Evolutionary conservation across 1,140 invertebrate genomes (phyloP), one percentile per base, ranked within the genome.

Genomic region (Brachionus paranguensis): DNA sequence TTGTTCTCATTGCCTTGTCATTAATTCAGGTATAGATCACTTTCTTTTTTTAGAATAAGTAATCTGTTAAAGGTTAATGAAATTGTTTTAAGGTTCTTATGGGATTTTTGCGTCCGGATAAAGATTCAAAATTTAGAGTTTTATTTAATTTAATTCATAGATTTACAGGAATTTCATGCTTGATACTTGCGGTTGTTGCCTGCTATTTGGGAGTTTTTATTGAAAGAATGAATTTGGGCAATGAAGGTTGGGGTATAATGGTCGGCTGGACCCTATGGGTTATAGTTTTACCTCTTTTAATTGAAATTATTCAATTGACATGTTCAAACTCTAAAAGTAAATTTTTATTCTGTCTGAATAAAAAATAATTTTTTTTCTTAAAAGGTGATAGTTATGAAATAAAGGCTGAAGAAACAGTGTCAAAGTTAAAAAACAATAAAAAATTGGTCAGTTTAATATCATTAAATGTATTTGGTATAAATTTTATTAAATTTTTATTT

Each of bases 191-290:
- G 2, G 41, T 43, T 33, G 33, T 68, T 64, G 37, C 68, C 8
- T 72, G 68, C 24, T 79, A 53, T 55, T 68, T 81, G 37, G 78
- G 78, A 60, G 55, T 81, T 24, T 64, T 68, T 27, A 81, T 81
- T 12, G 64, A 68, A 14, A 60, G 53, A 60, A 81, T 81, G 78
- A 43, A 64, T 20, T 68, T 81, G 27, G 78, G 78, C 29, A 14
- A 41, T 47, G 33, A 64, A 27, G 78, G 78, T 11, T 81, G 78
- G 78, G 78, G 78, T 60, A 17, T 81, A 10, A 27, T 81, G 50
- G 27, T 68, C 64, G 78, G 78, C 24, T 81, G 78, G 78, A 43
- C 64, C 12, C 3, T 60, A 1, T 81, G 78, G 78, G 50, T 64
- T 14, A 11, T 64, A 4, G 41, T 81, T n/a, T 27, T 81, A 11